phyloP scores from a whole-genome alignment of 2,797 vertebrate species.

The Chanos chanos region DNA sequence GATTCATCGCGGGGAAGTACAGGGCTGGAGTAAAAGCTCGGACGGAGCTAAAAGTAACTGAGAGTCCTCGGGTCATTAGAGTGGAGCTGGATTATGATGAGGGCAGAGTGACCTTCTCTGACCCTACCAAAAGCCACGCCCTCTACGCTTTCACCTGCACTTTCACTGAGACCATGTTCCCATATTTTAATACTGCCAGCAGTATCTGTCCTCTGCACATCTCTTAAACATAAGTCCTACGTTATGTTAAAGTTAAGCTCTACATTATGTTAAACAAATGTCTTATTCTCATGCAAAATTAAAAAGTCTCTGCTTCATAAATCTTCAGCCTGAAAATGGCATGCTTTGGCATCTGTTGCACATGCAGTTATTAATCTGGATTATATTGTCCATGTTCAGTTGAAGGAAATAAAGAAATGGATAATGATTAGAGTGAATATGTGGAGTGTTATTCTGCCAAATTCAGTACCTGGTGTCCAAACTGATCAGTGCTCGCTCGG shows the following conservation, averaged over 20 bases:
- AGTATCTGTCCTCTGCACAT: neutral
- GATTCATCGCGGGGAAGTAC: neutral
- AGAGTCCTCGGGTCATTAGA: constrained; percentile 1
- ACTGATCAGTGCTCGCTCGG: too few relatives aligned
- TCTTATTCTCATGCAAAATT: too few relatives aligned
- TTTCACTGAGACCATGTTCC: constrained; percentile 26
- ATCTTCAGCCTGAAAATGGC: too few relatives aligned
- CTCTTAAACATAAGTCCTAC: neutral
- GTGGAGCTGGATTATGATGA: constrained; percentile 12
- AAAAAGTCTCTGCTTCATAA: too few relatives aligned
- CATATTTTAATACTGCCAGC: constrained; percentile 16
- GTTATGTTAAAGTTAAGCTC: constrained; percentile 49
- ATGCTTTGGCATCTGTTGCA: too few relatives aligned
- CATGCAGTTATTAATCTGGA: too few relatives aligned
- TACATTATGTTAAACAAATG: too few relatives aligned
- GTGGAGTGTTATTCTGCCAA: too few relatives aligned
- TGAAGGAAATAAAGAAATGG: too few relatives aligned
- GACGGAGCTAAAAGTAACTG: neutral
- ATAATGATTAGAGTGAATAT: too few relatives aligned
- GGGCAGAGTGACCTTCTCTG: constrained; percentile 20
- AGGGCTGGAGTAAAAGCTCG: neutral
- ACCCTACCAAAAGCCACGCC: neutral
- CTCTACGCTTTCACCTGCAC: neutral
- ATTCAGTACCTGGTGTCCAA: too few relatives aligned
- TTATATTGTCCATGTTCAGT: too few relatives aligned